phyloP scores from a whole-genome alignment of 2,113 vertebrate species.

The Leucopternis melanops region DNA sequence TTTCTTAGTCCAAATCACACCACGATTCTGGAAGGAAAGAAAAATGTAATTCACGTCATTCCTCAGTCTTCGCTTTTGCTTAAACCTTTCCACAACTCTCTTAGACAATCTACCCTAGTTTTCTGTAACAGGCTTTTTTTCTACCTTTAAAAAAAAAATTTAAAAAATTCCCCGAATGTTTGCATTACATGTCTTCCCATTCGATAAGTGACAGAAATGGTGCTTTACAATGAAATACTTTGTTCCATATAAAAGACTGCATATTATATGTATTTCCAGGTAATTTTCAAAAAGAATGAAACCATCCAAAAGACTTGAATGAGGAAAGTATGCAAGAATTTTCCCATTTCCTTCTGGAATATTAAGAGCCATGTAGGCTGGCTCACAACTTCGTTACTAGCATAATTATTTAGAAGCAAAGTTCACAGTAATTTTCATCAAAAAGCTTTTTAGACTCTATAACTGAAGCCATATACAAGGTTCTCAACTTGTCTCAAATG shows the following conservation, averaged over 20 bases:
- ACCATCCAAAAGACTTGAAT: neutral
- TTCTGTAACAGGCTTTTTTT: neutral
- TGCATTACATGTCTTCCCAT: neutral
- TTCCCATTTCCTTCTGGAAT: neutral
- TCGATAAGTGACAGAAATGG: neutral
- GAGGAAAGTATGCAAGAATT: neutral
- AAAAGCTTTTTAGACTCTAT: neutral
- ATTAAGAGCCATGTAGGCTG: neutral
- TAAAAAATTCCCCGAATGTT: neutral
- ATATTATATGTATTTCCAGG: neutral
- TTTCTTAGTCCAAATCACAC: neutral
- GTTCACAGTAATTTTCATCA: neutral
- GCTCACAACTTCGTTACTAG: neutral
- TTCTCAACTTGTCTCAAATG: constrained; percentile 12
- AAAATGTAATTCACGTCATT: neutral
- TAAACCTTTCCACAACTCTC: neutral
- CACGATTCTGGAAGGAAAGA: neutral
- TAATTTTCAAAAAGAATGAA: neutral
- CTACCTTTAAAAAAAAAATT: no score
- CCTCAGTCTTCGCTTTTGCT: neutral
- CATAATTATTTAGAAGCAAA: neutral
- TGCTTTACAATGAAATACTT: neutral
- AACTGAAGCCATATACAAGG: neutral
- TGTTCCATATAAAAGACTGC: neutral
- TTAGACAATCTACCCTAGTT: neutral